These are phyloP conservation scores for Epinotia bilunana DNA, from an alignment of 2,888 invertebrate genomes.

Conservation along the genomic window DNA sequence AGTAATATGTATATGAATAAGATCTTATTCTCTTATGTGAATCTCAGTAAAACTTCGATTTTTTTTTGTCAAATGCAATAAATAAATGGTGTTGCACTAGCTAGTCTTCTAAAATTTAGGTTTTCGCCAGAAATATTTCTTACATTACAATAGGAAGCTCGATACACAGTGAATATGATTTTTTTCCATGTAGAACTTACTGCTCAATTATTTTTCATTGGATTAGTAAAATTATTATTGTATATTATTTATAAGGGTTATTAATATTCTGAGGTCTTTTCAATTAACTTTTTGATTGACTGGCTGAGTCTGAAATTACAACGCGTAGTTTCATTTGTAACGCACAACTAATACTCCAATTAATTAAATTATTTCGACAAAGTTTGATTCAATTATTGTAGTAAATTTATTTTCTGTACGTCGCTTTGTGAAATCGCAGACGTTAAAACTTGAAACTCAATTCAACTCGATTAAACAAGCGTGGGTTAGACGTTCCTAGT, in stretches of 20 bases:
- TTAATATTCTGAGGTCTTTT: background rate
- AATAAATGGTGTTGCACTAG: too few species aligned
- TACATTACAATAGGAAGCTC: too few species aligned
- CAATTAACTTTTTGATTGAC: background rate
- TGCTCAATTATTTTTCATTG: background rate
- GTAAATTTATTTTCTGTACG: background rate
- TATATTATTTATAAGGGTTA: background rate
- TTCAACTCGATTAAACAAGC: constrained; percentile 11
- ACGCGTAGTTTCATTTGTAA: background rate
- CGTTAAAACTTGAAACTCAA: constrained; percentile 21
- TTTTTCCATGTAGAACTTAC: background rate
- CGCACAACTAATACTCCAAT: constrained; percentile 1
- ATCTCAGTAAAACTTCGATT: too few species aligned
- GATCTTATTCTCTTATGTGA: too few species aligned
- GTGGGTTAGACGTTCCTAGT: constrained; percentile 1
- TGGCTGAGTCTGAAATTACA: background rate
- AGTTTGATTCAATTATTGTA: constrained; percentile 7
- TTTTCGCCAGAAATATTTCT: too few species aligned
- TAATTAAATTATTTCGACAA: constrained; percentile 15
- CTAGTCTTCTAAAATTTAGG: too few species aligned
- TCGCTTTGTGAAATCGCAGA: constrained; percentile 22
- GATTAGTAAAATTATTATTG: background rate
- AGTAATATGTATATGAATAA: too few species aligned
- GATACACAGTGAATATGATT: background rate
- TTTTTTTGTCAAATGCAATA: too few species aligned